Evolutionary conservation across 2,113 vertebrate species (phyloP).

Genomic region (Chunga burmeisteri): DNA sequence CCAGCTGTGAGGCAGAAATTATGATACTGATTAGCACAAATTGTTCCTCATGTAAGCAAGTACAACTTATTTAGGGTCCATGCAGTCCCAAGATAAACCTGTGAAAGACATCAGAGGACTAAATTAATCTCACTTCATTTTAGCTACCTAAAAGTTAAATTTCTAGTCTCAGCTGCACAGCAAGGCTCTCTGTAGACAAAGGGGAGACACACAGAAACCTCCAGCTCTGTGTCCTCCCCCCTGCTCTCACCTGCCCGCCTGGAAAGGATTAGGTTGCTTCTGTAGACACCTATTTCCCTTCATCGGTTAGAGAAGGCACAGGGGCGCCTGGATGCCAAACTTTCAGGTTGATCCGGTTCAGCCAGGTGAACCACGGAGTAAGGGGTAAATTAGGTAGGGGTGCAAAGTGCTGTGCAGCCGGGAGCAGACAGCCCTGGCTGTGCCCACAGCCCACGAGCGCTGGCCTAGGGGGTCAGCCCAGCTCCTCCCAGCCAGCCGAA

Average conservation of each 20-base stretch:
- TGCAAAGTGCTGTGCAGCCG: fast-evolving
- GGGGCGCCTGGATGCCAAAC: not conserved
- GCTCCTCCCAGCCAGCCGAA: not conserved
- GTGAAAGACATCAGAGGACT: not conserved
- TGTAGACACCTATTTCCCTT: not conserved
- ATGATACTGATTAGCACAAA: not conserved
- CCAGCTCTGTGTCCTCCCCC: not conserved
- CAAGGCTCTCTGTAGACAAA: not conserved
- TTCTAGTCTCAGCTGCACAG: not conserved
- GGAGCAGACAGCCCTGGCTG: fast-evolving
- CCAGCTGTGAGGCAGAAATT: not conserved
- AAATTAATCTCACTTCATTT: not conserved
- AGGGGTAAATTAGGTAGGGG: not conserved
- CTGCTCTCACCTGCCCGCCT: not conserved
- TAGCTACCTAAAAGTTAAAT: not conserved
- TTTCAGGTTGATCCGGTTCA: not conserved
- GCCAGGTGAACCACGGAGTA: not conserved
- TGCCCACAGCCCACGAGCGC: fast-evolving
- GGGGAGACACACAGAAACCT: not conserved
- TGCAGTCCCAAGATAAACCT: not conserved
- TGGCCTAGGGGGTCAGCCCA: not conserved
- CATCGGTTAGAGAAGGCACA: not conserved
- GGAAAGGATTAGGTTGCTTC: not conserved
- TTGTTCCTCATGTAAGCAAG: not conserved
- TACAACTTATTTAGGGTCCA: not conserved